Conservation (phyloP, 2,113 vertebrate genomes). For the Axis porcinus region DNA sequence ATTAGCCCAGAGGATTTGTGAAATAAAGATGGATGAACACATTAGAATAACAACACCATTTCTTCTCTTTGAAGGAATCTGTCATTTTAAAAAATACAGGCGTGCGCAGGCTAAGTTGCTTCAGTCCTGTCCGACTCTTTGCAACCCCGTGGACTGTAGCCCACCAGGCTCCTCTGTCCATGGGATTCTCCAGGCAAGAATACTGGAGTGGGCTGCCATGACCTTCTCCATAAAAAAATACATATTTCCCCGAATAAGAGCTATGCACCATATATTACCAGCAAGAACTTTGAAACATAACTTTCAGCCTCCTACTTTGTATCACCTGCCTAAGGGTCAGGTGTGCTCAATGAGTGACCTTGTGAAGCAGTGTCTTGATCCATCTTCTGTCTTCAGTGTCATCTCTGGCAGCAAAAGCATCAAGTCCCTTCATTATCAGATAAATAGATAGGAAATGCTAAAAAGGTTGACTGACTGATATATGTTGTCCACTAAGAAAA, state of each 20-base stretch:
- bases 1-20: not conserved
- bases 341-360: not conserved
- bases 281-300: not conserved
- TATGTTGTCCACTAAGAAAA: conserved; percentile 6
- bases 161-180: not conserved
- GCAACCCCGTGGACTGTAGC: not conserved
- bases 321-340: not conserved
- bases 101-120: fast-evolving
- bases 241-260: not conserved
- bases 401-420: not conserved
- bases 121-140: not conserved
- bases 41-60: not conserved
- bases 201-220: not conserved
- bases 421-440: not conserved
- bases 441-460: conserved; percentile 9
- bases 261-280: not conserved
- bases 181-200: not conserved
- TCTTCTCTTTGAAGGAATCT: not conserved
- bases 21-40: not conserved
- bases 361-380: not conserved
- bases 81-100: not conserved
- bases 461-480: not conserved
- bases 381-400: conserved; percentile 1
- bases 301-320: not conserved
- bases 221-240: not conserved